Evolutionary conservation across 2,888 invertebrate genomes (phyloP), one percentile per base, ranked within the genome.

Genomic region (Brachyptera risi): DNA sequence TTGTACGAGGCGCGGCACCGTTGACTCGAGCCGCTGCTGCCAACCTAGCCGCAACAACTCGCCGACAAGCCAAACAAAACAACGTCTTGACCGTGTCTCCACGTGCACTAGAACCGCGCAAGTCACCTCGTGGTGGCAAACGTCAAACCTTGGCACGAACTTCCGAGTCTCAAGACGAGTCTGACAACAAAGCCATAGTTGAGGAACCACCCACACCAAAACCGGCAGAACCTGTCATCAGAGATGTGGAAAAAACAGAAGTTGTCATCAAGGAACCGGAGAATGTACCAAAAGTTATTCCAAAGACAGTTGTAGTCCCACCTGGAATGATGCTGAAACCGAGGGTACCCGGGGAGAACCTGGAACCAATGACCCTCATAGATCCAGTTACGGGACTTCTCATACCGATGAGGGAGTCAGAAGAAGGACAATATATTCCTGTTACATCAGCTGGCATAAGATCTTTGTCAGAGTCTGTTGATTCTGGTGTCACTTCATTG

Each of bases 331-430:
- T 54, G 13, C 37, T 35, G 54, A 54, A 54, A 13, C 54, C 54
- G 23, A 19, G 37, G 35, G 21, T 17, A 4, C 13, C 76, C 1
- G 54, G 54, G 3, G 54, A 54, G 3, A 19, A 35, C 35, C 75
- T 78, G 9, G 86, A 86, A 68, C 84, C 86, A 0, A 81, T 82
- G 69, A 83, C 83, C 2, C 72, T 88, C 17, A 86, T 88, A 44
- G 89, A 89, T 74, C 87, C 88, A 0, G 87, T 87, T 0, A 88
- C 88, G 0, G 88, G 88, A 1, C 76, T 86, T 67, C 75, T 89
- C 31, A 85, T 83, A 60, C 84, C 85, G 0, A 83, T 86, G 81
- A 78, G 83, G 68, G 86, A 86, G 68, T 84, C 83, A 51, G 87
- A 87, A 69, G 88, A 87, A 70, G 84, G 84, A 11, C 81, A 83